These are phyloP conservation scores for Neotragus pygmaeus DNA, from an alignment of 2,113 vertebrate genomes.

Conservation along the genomic window DNA sequence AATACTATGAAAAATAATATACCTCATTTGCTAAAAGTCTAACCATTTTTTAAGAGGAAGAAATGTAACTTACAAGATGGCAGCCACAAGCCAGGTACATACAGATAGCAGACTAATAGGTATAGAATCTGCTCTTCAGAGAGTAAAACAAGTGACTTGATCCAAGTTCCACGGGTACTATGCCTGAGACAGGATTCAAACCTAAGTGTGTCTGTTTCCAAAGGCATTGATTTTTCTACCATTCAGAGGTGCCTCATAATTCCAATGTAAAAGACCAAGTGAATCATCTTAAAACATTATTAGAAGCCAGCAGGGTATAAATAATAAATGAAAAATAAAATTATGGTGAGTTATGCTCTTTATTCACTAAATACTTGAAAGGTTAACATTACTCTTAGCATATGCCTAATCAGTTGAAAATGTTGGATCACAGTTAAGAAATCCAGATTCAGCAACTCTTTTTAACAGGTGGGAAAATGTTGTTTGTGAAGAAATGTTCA, in stretches of 20 bases:
- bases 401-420: neutral
- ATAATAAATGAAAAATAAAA: slow-evolving; percentile 30
- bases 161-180: neutral
- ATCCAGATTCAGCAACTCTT: neutral
- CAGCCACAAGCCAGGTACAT: neutral
- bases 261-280: neutral
- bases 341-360: neutral
- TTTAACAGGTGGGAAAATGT: neutral
- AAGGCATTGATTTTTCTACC: neutral
- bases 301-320: neutral
- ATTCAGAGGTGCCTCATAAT: neutral
- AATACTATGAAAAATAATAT: neutral
- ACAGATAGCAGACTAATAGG: neutral
- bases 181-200: neutral
- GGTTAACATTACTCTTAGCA: neutral
- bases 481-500: neutral
- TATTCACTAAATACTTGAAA: slow-evolving; percentile 19
- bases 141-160: neutral
- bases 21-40: neutral
- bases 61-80: neutral
- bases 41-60: neutral
- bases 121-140: neutral
- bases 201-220: neutral
- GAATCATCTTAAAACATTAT: slow-evolving; percentile 6
- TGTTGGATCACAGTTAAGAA: slow-evolving; percentile 3